Percentiles rank a stretch among this genome's conserved stretches.
phyloP scores from a whole-genome alignment of 2,888 invertebrate species.

The Pedicia rivosa region DNA sequence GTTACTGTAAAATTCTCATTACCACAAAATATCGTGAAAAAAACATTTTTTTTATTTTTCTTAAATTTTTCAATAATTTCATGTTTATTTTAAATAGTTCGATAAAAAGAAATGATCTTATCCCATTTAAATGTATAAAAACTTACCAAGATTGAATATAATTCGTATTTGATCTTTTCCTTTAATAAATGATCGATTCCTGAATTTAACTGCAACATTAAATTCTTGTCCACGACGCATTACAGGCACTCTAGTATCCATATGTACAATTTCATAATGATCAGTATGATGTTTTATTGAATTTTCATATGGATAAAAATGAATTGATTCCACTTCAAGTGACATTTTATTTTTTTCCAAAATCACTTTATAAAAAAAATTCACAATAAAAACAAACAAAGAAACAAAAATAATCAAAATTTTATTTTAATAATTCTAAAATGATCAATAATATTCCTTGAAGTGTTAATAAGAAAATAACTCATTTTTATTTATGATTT shows the following conservation, averaged over 20 bases:
- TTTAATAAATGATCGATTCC: constrained; percentile 40
- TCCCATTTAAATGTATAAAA: background rate
- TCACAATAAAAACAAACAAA: background rate
- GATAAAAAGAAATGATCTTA: constrained; percentile 1
- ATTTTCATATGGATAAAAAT: constrained; percentile 53
- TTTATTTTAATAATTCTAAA: too few relatives aligned
- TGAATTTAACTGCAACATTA: constrained; percentile 46
- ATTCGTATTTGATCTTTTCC: constrained; percentile 46
- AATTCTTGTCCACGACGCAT: constrained; percentile 59
- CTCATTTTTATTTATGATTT: too few relatives aligned
- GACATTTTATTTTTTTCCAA: constrained; percentile 24
- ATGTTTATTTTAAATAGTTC: too few relatives aligned
- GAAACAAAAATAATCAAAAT: background rate
- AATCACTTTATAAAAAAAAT: constrained; percentile 1
- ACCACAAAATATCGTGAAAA: too few relatives aligned
- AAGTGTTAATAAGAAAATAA: too few relatives aligned
- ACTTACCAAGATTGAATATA: constrained; percentile 47
- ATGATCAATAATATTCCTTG: too few relatives aligned
- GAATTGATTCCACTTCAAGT: constrained; percentile 38
- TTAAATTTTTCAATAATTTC: too few relatives aligned
- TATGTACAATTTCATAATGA: constrained; percentile 49
- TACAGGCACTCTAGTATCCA: constrained; percentile 46
- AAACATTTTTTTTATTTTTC: too few relatives aligned
- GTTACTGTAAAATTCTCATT: too few relatives aligned
- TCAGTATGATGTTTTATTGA: constrained; percentile 49